Conservation (phyloP, 2,797 vertebrate genomes). For the Picus viridis region DNA sequence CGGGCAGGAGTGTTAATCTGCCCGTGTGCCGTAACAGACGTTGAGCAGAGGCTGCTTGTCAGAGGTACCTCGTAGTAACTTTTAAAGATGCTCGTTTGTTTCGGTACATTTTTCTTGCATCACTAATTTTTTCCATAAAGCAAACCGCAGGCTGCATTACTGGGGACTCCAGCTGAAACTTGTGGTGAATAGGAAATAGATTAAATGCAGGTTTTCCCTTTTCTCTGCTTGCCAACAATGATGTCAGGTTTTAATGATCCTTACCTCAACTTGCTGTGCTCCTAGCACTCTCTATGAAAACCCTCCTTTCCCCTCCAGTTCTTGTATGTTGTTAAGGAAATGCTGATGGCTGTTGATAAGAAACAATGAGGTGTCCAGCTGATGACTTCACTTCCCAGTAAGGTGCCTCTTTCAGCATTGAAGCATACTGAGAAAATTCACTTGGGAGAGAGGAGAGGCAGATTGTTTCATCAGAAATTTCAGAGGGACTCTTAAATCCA, state of each 20-base stretch:
- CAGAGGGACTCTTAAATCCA: not conserved
- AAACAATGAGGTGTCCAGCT: conserved; percentile 61
- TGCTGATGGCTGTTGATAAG: conserved; percentile 72
- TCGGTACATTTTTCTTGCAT: conserved; percentile 72
- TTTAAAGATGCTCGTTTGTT: conserved; percentile 61
- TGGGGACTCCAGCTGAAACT: conserved; percentile 76
- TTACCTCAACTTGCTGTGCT: conserved; percentile 73
- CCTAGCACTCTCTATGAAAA: conserved; percentile 14
- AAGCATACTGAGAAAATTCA: not conserved
- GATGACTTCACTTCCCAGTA: conserved; percentile 30
- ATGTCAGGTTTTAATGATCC: conserved; percentile 81
- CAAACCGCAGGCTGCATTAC: conserved; percentile 73
- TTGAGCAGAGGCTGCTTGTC: conserved; percentile 46
- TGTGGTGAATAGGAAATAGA: conserved; percentile 80
- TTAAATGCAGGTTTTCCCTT: conserved; percentile 85
- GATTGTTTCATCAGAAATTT: not conserved
- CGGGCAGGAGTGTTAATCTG: not conserved
- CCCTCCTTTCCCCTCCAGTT: conserved; percentile 51
- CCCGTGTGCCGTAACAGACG: conserved; percentile 60
- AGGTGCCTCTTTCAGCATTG: conserved; percentile 37
- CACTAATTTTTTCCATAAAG: conserved; percentile 76
- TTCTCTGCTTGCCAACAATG: conserved; percentile 77
- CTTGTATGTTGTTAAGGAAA: conserved; percentile 76
- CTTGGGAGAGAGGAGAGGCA: not conserved
- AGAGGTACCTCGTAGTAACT: conserved; percentile 43